Conservation (phyloP, 92 coral and sea anemone genomes). For the Zoanthus sansibaricus region DNA sequence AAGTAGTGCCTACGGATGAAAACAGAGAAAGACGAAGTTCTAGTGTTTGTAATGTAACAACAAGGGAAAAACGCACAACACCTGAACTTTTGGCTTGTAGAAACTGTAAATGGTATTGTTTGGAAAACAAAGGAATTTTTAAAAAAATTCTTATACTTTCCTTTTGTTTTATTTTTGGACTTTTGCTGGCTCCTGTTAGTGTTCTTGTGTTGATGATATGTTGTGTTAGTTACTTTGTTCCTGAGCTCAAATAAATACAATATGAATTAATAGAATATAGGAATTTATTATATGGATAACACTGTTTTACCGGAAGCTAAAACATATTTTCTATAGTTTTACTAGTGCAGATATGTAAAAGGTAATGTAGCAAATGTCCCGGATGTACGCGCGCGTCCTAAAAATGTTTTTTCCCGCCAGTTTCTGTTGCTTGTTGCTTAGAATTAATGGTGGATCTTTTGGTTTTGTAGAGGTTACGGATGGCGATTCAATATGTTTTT, state of each 20-base stretch:
- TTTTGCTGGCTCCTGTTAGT: constrained; percentile 24
- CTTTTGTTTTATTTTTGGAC: neutral
- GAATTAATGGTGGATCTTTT: no score
- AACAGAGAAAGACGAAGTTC: neutral
- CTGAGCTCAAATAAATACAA: constrained; percentile 22
- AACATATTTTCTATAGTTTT: no score
- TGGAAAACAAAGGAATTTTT: neutral
- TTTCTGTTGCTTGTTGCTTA: no score
- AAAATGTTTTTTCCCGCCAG: no score
- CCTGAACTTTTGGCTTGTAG: neutral
- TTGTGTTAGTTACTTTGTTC: constrained; percentile 41
- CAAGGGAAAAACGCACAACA: neutral
- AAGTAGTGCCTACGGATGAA: neutral
- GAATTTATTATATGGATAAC: no score
- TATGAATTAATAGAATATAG: no score
- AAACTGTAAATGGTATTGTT: constrained; percentile 31
- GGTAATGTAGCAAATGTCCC: no score
- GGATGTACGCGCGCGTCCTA: no score
- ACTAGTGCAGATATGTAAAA: no score
- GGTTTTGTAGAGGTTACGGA: no score
- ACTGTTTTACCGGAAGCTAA: no score
- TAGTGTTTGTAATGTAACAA: neutral
- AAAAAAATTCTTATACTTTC: constrained; percentile 6
- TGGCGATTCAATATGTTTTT: no score
- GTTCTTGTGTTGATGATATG: constrained; percentile 26